These are phyloP conservation scores for Nephrotoma flavescens DNA, from an alignment of 2,888 invertebrate genomes.

Conservation along the genomic window DNA sequence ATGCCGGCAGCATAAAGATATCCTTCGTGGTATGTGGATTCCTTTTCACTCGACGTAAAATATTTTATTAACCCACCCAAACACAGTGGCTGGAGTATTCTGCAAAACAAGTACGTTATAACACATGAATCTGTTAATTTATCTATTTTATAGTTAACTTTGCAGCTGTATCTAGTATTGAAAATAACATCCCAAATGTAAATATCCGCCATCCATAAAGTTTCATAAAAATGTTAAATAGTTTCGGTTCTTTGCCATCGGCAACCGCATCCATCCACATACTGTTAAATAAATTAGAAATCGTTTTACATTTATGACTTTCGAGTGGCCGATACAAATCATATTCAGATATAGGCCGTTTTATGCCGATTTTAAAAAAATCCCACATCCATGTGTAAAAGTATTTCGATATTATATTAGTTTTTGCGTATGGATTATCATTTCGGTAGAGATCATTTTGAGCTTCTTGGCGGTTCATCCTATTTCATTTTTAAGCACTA, in stretches of 20 bases:
- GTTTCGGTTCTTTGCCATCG: conserved; percentile 5
- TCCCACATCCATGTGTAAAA: conserved; percentile 7
- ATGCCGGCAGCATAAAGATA: conserved; percentile 51
- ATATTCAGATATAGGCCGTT: conserved; percentile 6
- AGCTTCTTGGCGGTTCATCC: neutral
- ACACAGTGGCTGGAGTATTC: conserved; percentile 41
- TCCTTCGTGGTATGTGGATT: conserved; percentile 38
- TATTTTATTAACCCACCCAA: conserved; percentile 43
- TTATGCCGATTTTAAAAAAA: conserved; percentile 8
- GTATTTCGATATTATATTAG: neutral
- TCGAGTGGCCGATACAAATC: conserved; percentile 7
- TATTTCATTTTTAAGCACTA: neutral
- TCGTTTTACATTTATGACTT: conserved; percentile 5
- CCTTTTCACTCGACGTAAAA: conserved; percentile 35
- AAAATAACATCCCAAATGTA: conserved; percentile 5
- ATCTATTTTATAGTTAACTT: neutral
- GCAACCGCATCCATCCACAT: neutral
- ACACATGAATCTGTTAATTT: neutral
- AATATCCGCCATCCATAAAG: conserved; percentile 5
- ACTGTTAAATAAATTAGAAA: conserved; percentile 18
- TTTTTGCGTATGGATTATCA: neutral
- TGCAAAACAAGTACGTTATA: conserved; percentile 19
- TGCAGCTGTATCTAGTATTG: conserved; percentile 5
- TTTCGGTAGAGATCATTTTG: neutral
- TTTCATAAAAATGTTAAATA: conserved; percentile 5